Evolutionary conservation across 2,113 vertebrate genomes (phyloP), one percentile per base, ranked within the genome.

Genomic region (Rhinogobius similis): DNA sequence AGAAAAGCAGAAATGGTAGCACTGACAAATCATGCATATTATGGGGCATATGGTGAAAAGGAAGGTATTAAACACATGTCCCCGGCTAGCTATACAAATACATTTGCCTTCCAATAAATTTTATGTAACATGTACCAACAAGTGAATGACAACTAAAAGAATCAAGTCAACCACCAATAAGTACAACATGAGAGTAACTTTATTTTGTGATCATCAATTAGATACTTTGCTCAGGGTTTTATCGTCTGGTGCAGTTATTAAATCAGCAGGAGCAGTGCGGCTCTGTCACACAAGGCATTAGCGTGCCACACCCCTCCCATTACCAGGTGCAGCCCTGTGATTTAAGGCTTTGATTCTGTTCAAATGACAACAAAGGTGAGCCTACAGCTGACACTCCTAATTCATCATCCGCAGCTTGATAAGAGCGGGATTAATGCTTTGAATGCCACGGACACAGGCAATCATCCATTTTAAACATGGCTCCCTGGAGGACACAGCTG

Each of bases 331-430:
- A 87, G 86, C 78, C 82, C 85, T 84, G 88, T 92, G 92, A 92
- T 93, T 92, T 92, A 92, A 92, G 87, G 91, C 91, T 91, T 91
- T 93, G 89, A 92, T 91, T 92, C 86, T 91, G 90, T 91, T 92
- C 88, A 91, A 90, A 91, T 90, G 91, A 90, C 89, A 91, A 91
- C 91, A 91, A 90, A 91, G 91, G 91, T 90, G 87, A 91, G 92
- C 82, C 90, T 82, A 72, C 84, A 84, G 87, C 85, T 84, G 89
- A 90, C 87, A 84, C 88, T 88, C 87, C 85, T 89, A 85, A 93
- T 93, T 92, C 89, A 91, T 92, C 91, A 92, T 88, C 87, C 89
- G 82, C 87, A 83, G 87, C 87, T 87, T 90, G 88, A 92, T 91
- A 93, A 93, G 88, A 92, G 89, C 50, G 56, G 89, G 90, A 93